Conservation (phyloP, 2,888 invertebrate genomes). For the Eupeodes luniger region DNA sequence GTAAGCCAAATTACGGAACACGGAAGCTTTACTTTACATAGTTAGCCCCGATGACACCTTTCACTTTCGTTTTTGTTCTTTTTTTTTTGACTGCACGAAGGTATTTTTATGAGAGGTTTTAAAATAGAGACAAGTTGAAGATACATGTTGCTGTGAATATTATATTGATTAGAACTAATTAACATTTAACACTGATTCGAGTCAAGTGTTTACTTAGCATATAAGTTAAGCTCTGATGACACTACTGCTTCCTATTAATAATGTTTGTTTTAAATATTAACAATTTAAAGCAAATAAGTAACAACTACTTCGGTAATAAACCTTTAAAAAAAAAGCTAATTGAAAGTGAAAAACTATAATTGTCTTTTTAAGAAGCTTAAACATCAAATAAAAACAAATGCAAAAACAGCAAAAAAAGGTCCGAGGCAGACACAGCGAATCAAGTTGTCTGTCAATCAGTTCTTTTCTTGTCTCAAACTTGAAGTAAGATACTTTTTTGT, state of each 20-base stretch:
- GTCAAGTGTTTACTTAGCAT: too few relatives aligned
- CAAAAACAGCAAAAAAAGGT: background rate
- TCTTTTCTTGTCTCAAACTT: background rate
- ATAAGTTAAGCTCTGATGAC: too few relatives aligned
- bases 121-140: too few relatives aligned
- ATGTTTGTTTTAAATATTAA: background rate
- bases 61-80: slow-evolving; percentile 34
- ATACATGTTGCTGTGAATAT: too few relatives aligned
- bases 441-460: slow-evolving; percentile 14
- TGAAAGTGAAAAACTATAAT: slow-evolving; percentile 4
- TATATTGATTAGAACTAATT: too few relatives aligned
- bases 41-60: slow-evolving; percentile 58
- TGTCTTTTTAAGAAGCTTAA: background rate
- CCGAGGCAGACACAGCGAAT: background rate
- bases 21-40: slow-evolving; percentile 37
- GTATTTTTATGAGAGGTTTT: too few relatives aligned
- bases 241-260: background rate
- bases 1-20: slow-evolving; percentile 45
- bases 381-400: background rate
- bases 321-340: background rate
- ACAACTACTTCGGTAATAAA: background rate
- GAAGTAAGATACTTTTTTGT: background rate
- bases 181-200: too few relatives aligned
- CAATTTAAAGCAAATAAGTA: background rate
- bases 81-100: background rate